Conservation (phyloP, 2,888 invertebrate genomes). For the Troglohyphantes excavatus region DNA sequence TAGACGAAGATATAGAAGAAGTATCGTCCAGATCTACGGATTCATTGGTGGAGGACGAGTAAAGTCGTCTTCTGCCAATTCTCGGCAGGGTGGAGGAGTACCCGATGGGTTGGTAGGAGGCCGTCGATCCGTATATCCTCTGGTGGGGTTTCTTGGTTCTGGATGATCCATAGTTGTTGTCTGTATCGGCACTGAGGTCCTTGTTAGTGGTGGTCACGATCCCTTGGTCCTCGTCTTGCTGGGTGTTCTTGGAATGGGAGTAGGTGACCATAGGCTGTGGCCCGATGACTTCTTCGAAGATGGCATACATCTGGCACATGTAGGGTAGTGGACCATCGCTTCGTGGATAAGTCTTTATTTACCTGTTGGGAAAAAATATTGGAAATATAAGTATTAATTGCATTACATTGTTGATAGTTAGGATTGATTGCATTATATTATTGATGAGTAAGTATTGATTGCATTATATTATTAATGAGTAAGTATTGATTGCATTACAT, state of each 20-base stretch:
- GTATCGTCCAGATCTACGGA: slow-evolving; percentile 47
- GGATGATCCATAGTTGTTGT: slow-evolving; percentile 12
- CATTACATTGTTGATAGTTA: too few species aligned
- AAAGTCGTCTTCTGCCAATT: slow-evolving; percentile 6
- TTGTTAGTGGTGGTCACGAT: slow-evolving; percentile 19
- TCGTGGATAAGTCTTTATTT: slow-evolving; percentile 12
- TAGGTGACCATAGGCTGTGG: slow-evolving; percentile 53
- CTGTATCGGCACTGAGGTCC: slow-evolving; percentile 15
- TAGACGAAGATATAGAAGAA: slow-evolving; percentile 72
- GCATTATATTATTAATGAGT: too few species aligned
- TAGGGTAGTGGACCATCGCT: slow-evolving; percentile 82
- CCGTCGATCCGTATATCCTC: slow-evolving; percentile 40
- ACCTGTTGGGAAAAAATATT: slow-evolving; percentile 2
- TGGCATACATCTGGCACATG: slow-evolving; percentile 81
- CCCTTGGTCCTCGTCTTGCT: slow-evolving; percentile 44
- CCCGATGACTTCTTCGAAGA: slow-evolving; percentile 78
- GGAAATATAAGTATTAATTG: too few species aligned
- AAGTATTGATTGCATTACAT: too few species aligned
- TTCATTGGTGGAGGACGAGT: not conserved
- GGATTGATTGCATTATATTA: too few species aligned
- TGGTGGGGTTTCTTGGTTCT: slow-evolving; percentile 44
- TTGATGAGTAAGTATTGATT: too few species aligned
- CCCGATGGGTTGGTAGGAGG: slow-evolving; percentile 7
- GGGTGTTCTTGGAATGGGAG: not conserved
- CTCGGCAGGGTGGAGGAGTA: slow-evolving; percentile 44